A percentile compares a stretch with the other conserved stretches of the same genome.
These are phyloP conservation scores for Aricia artaxerxes DNA, from an alignment of 2,888 invertebrate genomes.

Conservation along the genomic window DNA sequence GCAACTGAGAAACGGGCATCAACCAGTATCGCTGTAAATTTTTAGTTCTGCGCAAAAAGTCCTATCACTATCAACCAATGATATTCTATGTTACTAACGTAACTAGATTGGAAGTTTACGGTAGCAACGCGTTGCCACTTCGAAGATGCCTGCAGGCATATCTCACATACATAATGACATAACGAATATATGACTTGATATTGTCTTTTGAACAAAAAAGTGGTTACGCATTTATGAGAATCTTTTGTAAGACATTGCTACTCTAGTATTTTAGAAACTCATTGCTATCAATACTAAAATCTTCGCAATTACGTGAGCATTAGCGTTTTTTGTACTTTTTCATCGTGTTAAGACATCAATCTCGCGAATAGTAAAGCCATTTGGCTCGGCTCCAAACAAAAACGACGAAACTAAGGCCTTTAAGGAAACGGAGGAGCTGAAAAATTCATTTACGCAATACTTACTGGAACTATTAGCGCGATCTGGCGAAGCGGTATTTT, in stretches of 20 bases:
- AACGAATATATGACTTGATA: too few species aligned
- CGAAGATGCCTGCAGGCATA: too few species aligned
- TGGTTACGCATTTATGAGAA: too few species aligned
- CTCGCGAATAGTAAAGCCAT: slow-evolving; percentile 62
- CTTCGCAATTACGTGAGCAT: slow-evolving; percentile 51
- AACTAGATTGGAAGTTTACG: too few species aligned
- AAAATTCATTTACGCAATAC: slow-evolving; percentile 29
- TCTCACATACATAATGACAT: too few species aligned
- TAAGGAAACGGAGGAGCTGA: slow-evolving; percentile 29
- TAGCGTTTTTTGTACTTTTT: slow-evolving; percentile 54
- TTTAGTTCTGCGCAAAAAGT: not conserved
- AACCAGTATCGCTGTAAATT: too few species aligned
- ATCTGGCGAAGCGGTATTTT: not conserved
- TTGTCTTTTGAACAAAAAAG: too few species aligned
- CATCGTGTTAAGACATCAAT: slow-evolving; percentile 62
- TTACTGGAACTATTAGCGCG: slow-evolving; percentile 13
- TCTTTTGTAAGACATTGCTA: too few species aligned
- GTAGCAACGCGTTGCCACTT: too few species aligned
- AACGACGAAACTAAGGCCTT: slow-evolving; percentile 42
- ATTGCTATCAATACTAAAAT: slow-evolving; percentile 38
- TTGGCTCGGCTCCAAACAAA: slow-evolving; percentile 64
- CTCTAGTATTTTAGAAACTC: too few species aligned
- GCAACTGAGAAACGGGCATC: too few species aligned
- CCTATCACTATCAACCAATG: slow-evolving; percentile 2
- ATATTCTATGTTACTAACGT: too few species aligned